phyloP scores from a whole-genome alignment of 2,113 vertebrate genomes.

The Pao palembangensis region DNA sequence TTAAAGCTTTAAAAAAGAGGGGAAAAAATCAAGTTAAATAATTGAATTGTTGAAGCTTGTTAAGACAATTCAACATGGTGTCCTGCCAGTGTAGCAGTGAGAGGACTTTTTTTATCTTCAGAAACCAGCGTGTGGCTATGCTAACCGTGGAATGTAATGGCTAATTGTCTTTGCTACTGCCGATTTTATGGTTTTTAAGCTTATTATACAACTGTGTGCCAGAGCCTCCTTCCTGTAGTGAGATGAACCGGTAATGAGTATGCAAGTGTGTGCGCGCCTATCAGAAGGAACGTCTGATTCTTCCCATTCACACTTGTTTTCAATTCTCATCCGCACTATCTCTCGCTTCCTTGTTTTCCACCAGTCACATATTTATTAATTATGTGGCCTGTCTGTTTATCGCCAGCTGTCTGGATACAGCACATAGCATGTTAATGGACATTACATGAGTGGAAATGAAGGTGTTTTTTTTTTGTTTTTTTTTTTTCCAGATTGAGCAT shows the following conservation, averaged over 20 bases:
- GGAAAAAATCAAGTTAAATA: conserved; percentile 40
- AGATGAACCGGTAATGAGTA: conserved; percentile 75
- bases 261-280: conserved; percentile 32
- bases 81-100: conserved; percentile 62
- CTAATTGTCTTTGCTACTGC: conserved; percentile 71
- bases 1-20: conserved; percentile 1
- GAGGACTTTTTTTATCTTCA: conserved; percentile 67
- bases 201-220: conserved; percentile 90
- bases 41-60: conserved; percentile 66
- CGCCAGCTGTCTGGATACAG: conserved; percentile 25
- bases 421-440: conserved; percentile 81
- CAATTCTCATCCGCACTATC: conserved; percentile 59
- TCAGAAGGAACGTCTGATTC: conserved; percentile 42
- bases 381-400: conserved; percentile 86
- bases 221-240: conserved; percentile 74
- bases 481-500: conserved; percentile 77
- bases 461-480: conserved; percentile 72
- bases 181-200: conserved; percentile 91
- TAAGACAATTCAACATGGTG: conserved; percentile 68
- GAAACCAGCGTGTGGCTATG: conserved; percentile 65
- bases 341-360: conserved; percentile 56
- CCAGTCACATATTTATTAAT: conserved; percentile 83
- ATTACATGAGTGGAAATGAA: conserved; percentile 86
- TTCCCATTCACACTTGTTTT: conserved; percentile 43
- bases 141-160: conserved; percentile 61